Conservation (phyloP, 2,888 invertebrate species). For the Aethes cnicana region DNA sequence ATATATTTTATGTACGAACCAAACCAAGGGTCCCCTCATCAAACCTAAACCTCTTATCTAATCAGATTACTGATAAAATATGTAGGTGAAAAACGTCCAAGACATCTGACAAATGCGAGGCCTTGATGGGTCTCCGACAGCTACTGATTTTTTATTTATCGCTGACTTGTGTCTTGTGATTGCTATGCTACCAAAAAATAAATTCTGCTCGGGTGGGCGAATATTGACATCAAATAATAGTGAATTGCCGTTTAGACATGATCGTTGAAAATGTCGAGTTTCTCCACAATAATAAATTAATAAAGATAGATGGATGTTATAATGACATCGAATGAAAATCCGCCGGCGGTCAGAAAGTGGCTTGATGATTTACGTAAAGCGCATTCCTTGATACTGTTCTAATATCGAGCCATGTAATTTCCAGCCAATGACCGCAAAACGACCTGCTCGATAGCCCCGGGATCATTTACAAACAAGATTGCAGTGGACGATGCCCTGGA, state of each 20-base stretch:
- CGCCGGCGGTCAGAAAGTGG: conserved; percentile 15
- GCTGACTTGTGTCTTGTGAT: not conserved
- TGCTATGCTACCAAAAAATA: not conserved
- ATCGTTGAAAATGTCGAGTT: conserved; percentile 11
- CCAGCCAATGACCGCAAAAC: conserved; percentile 27
- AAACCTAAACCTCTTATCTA: conserved; percentile 20
- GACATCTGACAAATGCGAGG: conserved; percentile 17
- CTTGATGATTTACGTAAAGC: conserved; percentile 3
- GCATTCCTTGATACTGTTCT: conserved; percentile 16
- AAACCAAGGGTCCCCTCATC: conserved; percentile 10
- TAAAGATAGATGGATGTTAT: conserved; percentile 8
- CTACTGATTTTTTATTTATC: conserved; percentile 8
- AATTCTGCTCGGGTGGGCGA: conserved; percentile 16
- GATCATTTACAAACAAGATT: conserved; percentile 27
- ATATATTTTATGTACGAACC: not conserved
- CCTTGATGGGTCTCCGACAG: not conserved
- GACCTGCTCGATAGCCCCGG: conserved; percentile 22
- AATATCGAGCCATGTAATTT: conserved; percentile 22
- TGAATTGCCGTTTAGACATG: not conserved
- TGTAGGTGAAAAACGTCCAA: conserved; percentile 4
- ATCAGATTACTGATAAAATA: conserved; percentile 27
- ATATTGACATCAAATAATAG: not conserved
- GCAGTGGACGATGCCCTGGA: conserved; percentile 20
- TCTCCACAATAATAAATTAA: conserved; percentile 8
- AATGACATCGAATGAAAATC: conserved; percentile 18